Base-by-base conservation (phyloP, 64 coral and sea anemone species). In the Pachyseris speciosa region DNA sequence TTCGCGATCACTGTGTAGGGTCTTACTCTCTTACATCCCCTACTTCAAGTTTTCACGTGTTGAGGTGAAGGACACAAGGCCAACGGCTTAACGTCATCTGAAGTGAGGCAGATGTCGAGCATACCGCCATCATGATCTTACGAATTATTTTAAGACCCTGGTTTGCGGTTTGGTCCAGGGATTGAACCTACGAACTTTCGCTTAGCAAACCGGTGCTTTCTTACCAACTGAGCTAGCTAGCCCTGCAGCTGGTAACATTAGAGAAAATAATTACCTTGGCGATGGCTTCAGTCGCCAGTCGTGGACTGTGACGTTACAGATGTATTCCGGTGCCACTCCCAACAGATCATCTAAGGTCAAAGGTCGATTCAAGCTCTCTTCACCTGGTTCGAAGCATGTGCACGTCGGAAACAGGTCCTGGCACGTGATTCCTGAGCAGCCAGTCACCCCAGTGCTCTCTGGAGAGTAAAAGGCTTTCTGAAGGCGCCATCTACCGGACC, bases 391-490 rank as follows among this genome's bases (percentile, higher is more conserved):
- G 8, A 61, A 43, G 29, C 90, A 89, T 12, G 53, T 75, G 24
- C 67, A 83, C 69, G 52, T 78, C 0, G 94, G 90, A 55, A 96
- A 80, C 17, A 96, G 44, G 50, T 85, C 94, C 8, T 37, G 41
- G 2, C 68, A 84, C 25, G 61, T 87, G 59, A 92, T 77, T 15
- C 77, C 76, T 15, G 90, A 66, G 12, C 92, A 94, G 2, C 85
- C 75, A 37, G 43, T 88, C 25, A 58, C 47, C 16, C 69, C 64
- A 15, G 83, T 86, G 78, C 90, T 96, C 65, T 96, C 94, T 28
- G 76, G 75, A 11, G 94, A 89, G 41, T 87, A 96, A 53, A 96
- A 96, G 2, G 94, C 51, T 86, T 89, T 96, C 61, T 86, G 93
- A 7, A 84, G 88, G 1, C 80, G 74, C 88, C 87, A 95, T 31